phyloP scores from a whole-genome alignment of 2,113 vertebrate genomes.

The Nothobranchius kuhntae region DNA sequence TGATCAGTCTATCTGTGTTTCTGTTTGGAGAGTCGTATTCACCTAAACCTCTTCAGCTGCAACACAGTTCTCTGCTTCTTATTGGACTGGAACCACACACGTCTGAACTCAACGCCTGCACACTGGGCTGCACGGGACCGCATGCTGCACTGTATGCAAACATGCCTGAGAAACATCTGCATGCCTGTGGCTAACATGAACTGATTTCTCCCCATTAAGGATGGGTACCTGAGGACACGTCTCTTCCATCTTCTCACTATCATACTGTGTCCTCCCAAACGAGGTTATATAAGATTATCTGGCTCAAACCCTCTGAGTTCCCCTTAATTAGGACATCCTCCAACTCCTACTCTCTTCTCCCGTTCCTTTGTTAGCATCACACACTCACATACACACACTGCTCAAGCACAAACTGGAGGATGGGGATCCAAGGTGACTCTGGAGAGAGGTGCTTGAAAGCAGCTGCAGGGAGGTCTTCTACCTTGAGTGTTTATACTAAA shows the following conservation, averaged over 20 bases:
- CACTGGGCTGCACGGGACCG: constrained; percentile 23
- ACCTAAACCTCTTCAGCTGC: neutral
- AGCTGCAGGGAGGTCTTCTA: constrained; percentile 23
- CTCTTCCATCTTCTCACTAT: constrained; percentile 71
- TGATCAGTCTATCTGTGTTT: constrained; percentile 1
- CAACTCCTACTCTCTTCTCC: constrained; percentile 48
- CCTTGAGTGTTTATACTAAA: no score
- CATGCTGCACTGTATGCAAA: constrained; percentile 32
- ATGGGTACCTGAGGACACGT: constrained; percentile 62
- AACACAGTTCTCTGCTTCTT: neutral
- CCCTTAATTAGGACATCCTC: constrained; percentile 81
- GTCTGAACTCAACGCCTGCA: constrained; percentile 1
- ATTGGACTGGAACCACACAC: constrained; percentile 12
- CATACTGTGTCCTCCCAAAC: constrained; percentile 76
- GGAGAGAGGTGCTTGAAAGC: constrained; percentile 57
- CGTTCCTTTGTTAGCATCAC: constrained; percentile 58
- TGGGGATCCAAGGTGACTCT: constrained; percentile 74
- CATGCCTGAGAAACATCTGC: constrained; percentile 15
- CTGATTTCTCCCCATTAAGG: constrained; percentile 36
- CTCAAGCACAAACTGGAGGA: constrained; percentile 54
- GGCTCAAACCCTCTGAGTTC: constrained; percentile 80
- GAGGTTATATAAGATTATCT: constrained; percentile 81
- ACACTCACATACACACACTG: constrained; percentile 38
- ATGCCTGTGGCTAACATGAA: constrained; percentile 21
- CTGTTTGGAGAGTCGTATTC: no score